Conservation (phyloP, 2,113 vertebrate species). For the Tragelaphus scriptus region DNA sequence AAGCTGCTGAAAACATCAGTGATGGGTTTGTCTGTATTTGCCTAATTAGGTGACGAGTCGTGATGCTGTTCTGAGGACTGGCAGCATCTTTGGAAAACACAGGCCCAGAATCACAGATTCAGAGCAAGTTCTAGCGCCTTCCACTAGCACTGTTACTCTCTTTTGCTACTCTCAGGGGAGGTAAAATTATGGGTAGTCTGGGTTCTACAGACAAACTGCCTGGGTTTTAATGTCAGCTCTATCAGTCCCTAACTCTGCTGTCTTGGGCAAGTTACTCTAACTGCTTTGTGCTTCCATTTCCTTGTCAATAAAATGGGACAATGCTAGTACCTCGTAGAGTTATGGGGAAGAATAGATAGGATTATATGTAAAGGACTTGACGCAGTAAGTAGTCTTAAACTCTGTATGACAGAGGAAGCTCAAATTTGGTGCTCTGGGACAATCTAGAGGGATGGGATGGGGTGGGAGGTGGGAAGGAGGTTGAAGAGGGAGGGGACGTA, state of each 20-base stretch:
- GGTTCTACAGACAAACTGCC: not conserved
- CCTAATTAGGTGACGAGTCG: slow-evolving; percentile 80
- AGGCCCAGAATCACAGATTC: slow-evolving; percentile 45
- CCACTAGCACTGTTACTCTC: not conserved
- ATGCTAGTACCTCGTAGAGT: fast-evolving
- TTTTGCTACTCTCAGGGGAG: not conserved
- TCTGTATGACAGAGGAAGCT: not conserved
- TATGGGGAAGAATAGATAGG: not conserved
- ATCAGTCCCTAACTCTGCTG: not conserved
- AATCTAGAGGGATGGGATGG: not conserved
- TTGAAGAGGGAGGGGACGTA: not conserved
- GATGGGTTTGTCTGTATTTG: slow-evolving; percentile 81
- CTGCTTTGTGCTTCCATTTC: not conserved
- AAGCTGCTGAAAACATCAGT: slow-evolving; percentile 77
- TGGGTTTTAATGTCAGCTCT: not conserved
- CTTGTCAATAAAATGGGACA: not conserved
- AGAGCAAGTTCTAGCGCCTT: slow-evolving; percentile 45
- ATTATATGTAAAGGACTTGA: not conserved
- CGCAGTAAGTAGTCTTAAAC: not conserved
- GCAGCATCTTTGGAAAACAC: slow-evolving; percentile 68
- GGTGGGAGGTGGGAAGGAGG: not conserved
- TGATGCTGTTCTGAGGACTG: slow-evolving; percentile 63
- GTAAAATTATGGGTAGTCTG: not conserved
- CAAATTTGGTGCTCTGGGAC: not conserved
- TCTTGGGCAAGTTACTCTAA: not conserved